phyloP scores from a whole-genome alignment of 2,888 invertebrate species.

The Alviniconcha strummeri region DNA sequence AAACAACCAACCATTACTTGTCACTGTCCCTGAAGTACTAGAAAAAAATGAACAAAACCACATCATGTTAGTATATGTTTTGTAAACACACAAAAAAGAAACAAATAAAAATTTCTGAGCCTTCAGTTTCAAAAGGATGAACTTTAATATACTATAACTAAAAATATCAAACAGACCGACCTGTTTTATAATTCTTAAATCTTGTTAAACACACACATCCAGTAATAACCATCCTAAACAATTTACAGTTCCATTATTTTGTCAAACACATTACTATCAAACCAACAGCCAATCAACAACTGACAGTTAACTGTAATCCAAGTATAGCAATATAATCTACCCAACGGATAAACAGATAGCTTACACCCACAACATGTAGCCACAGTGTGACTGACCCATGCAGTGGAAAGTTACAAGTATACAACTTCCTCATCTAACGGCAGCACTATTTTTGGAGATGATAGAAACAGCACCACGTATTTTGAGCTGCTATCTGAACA shows the following conservation, averaged over 20 bases:
- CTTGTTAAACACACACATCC: background rate
- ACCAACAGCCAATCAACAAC: no score
- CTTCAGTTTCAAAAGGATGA: no score
- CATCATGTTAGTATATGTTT: background rate
- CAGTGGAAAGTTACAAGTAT: background rate
- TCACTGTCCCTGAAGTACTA: slow-evolving; percentile 21
- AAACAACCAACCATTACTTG: slow-evolving; percentile 38
- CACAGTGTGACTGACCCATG: no score
- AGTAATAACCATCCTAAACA: background rate
- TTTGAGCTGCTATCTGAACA: background rate
- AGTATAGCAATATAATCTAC: no score
- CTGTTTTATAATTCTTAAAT: background rate
- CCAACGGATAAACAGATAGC: no score
- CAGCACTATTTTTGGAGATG: background rate
- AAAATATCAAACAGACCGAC: background rate
- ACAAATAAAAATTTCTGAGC: background rate
- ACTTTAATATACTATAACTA: no score
- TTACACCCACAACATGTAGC: no score
- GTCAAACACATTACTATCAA: background rate
- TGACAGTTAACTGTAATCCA: no score
- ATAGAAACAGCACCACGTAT: no score
- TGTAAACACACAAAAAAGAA: no score
- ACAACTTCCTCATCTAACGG: background rate
- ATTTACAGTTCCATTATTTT: background rate
- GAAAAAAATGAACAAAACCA: slow-evolving; percentile 2